These are phyloP conservation scores for Salticus scenicus DNA, from an alignment of 2,888 invertebrate species.

Conservation along the genomic window DNA sequence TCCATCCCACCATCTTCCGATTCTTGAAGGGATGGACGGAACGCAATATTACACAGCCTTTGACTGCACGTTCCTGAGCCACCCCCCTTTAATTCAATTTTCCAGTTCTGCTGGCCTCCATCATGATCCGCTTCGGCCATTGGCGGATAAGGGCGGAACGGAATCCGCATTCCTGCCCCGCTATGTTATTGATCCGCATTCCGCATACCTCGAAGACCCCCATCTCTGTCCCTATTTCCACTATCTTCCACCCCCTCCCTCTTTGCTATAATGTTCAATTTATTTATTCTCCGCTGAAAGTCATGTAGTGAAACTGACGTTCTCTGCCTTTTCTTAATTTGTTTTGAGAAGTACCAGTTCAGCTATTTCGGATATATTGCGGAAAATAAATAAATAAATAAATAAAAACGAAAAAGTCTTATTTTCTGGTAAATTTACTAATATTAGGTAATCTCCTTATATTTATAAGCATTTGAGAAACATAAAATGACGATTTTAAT, in stretches of 20 bases:
- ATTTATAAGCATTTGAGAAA: too few relatives aligned
- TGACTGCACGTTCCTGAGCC: background rate
- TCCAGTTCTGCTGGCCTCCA: constrained; percentile 11
- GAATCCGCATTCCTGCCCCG: constrained; percentile 42
- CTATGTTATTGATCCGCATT: constrained; percentile 61
- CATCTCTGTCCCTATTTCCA: background rate
- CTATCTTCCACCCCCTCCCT: background rate
- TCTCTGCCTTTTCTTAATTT: background rate
- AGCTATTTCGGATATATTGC: background rate
- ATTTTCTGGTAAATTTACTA: too few relatives aligned
- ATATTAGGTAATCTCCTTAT: too few relatives aligned
- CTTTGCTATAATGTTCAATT: constrained; percentile 5
- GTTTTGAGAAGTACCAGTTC: background rate
- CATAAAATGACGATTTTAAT: too few relatives aligned
- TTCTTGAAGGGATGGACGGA: background rate
- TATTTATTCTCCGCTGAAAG: background rate
- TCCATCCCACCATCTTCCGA: background rate
- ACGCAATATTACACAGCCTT: background rate
- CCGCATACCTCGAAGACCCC: background rate
- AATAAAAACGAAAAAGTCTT: too few relatives aligned
- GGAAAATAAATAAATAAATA: too few relatives aligned
- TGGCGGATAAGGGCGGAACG: constrained; percentile 48
- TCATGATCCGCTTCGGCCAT: constrained; percentile 21
- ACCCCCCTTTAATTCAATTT: constrained; percentile 10
- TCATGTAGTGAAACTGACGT: background rate